Conservation (phyloP, 2,888 invertebrate genomes). For the Nemapogon koenigi region DNA sequence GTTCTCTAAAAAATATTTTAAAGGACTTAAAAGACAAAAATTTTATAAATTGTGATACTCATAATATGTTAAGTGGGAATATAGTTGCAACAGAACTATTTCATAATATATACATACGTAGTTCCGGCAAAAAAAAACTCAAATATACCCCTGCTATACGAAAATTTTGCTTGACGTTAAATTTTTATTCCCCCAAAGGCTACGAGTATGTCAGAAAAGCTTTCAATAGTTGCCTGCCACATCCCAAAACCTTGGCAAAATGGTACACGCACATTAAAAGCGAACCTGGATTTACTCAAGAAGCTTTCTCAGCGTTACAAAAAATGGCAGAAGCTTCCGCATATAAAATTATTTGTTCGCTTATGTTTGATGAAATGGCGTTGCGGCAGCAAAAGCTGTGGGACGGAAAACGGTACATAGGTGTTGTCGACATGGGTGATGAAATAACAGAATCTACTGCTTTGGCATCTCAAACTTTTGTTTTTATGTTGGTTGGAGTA, state of each 20-base stretch:
- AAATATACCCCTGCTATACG: conserved; percentile 14
- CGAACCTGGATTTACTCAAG: conserved; percentile 24
- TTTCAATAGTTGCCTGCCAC: conserved; percentile 24
- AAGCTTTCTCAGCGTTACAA: conserved; percentile 19
- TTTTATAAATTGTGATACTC: conserved; percentile 10
- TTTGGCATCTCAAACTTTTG: conserved; percentile 18
- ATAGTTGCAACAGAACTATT: conserved; percentile 12
- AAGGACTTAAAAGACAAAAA: too few relatives aligned
- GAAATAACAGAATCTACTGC: conserved; percentile 14
- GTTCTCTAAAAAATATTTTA: conserved; percentile 6
- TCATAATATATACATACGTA: conserved; percentile 9
- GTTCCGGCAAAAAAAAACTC: conserved; percentile 3
- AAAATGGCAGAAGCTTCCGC: conserved; percentile 14
- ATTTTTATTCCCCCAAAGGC: conserved; percentile 26
- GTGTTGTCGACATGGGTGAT: conserved; percentile 23
- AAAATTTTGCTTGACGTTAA: too few relatives aligned
- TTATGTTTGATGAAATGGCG: conserved; percentile 24
- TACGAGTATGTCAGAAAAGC: conserved; percentile 26
- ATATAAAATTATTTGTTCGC: conserved; percentile 13
- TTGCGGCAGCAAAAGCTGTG: conserved; percentile 10
- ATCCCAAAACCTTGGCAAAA: conserved; percentile 22
- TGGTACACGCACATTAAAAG: conserved; percentile 26
- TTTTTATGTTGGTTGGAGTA: conserved; percentile 19
- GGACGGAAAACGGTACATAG: conserved; percentile 15
- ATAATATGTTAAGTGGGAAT: conserved; percentile 10